Conservation (phyloP, 2,113 vertebrate species). For the Spea bombifrons region DNA sequence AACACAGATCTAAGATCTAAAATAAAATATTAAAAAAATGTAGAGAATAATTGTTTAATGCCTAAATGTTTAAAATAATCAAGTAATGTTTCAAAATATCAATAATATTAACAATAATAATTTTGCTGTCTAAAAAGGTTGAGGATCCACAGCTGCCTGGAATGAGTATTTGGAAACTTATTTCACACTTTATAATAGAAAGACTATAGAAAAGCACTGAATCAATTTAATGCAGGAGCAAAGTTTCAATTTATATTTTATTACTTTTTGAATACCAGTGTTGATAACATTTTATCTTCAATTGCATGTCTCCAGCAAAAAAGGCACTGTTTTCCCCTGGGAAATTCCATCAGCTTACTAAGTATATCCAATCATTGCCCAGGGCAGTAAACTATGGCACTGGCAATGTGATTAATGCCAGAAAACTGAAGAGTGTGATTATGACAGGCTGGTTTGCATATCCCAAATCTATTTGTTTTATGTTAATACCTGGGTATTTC, state of each 20-base stretch:
- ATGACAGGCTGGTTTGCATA: slow-evolving; percentile 33
- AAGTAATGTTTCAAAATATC: no score
- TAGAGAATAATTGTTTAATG: no score
- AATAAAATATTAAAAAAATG: no score
- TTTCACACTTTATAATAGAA: not conserved
- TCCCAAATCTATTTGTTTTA: slow-evolving; percentile 44
- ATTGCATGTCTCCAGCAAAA: not conserved
- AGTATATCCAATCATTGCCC: slow-evolving; percentile 32
- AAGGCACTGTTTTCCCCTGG: slow-evolving; percentile 1
- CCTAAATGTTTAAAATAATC: no score
- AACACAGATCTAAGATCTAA: no score
- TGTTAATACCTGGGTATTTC: slow-evolving; percentile 22
- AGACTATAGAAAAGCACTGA: not conserved
- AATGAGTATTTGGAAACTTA: not conserved
- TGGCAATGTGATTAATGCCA: slow-evolving; percentile 35
- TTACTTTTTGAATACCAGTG: not conserved
- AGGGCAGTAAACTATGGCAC: slow-evolving; percentile 19
- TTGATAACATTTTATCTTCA: not conserved
- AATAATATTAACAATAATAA: no score
- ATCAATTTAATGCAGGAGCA: not conserved
- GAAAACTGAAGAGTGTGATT: slow-evolving; percentile 31
- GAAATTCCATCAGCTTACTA: slow-evolving; percentile 29
- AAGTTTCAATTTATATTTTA: not conserved
- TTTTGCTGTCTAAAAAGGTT: not conserved
- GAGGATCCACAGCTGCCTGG: not conserved